These are phyloP conservation scores for Mythimna lalbum DNA, from an alignment of 2,888 invertebrate species.

Conservation along the genomic window DNA sequence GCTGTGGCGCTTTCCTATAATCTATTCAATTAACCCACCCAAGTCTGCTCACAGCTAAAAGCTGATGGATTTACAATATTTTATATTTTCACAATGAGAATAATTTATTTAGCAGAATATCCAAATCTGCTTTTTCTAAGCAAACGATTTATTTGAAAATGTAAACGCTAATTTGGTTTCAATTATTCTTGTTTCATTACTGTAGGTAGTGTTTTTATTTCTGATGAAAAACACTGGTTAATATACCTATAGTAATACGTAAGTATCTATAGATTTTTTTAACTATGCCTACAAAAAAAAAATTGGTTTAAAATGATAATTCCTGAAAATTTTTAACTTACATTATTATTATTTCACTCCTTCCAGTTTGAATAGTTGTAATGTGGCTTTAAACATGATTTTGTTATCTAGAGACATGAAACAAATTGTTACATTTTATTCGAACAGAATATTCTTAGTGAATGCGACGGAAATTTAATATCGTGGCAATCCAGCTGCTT, in stretches of 20 bases:
- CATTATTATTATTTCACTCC: neutral
- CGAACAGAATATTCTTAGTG: neutral
- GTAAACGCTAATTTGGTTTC: neutral
- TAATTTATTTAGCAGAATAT: neutral
- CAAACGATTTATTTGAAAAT: neutral
- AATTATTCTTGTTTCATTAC: neutral
- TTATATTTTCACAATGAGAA: conserved; percentile 9
- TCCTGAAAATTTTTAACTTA: no score
- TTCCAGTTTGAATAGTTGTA: neutral
- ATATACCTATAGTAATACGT: no score
- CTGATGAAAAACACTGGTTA: no score
- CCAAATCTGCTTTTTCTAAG: neutral
- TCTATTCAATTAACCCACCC: conserved; percentile 18
- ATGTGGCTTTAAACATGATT: neutral
- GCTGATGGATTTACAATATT: neutral
- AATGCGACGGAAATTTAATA: conserved; percentile 16
- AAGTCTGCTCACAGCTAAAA: neutral
- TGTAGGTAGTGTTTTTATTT: neutral
- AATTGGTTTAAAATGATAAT: no score
- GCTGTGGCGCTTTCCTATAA: neutral
- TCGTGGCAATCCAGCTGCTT: conserved; percentile 2
- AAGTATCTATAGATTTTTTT: no score
- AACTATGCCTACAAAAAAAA: no score
- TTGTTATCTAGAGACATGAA: neutral
- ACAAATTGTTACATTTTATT: neutral